A percentile compares a stretch with the other conserved stretches of the same genome.
phyloP scores from a whole-genome alignment of 2,888 invertebrate species.

The Hypsopygia costalis region DNA sequence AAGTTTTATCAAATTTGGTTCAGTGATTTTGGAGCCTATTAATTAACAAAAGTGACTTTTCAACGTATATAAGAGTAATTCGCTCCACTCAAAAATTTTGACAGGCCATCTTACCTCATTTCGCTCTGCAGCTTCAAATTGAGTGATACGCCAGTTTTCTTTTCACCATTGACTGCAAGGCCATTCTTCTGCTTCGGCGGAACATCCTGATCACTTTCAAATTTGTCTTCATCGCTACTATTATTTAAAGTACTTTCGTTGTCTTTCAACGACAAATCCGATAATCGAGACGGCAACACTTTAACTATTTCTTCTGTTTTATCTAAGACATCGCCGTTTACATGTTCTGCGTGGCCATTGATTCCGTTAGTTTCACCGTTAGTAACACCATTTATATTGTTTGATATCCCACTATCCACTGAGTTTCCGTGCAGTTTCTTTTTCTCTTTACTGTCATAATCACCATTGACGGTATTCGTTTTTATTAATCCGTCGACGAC shows the following conservation, averaged over 20 bases:
- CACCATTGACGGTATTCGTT: slow-evolving; percentile 34
- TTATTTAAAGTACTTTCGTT: slow-evolving; percentile 43
- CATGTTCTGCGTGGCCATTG: slow-evolving; percentile 26
- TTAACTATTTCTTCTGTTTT: slow-evolving; percentile 39
- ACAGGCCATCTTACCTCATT: slow-evolving; percentile 72
- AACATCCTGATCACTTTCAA: slow-evolving; percentile 57
- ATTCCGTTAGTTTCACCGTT: slow-evolving; percentile 28
- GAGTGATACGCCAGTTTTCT: slow-evolving; percentile 61
- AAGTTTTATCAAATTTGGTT: no score
- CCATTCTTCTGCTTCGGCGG: slow-evolving; percentile 42
- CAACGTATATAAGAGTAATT: no score
- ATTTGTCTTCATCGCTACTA: slow-evolving; percentile 64
- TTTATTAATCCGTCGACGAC: slow-evolving; percentile 59
- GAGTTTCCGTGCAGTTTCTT: slow-evolving; percentile 65
- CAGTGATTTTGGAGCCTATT: no score
- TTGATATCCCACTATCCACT: slow-evolving; percentile 68
- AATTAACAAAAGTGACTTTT: no score
- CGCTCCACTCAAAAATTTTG: no score
- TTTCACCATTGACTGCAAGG: slow-evolving; percentile 47
- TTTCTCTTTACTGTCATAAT: slow-evolving; percentile 34
- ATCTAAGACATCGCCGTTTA: slow-evolving; percentile 30
- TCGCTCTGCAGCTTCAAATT: slow-evolving; percentile 69
- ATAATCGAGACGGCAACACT: slow-evolving; percentile 48
- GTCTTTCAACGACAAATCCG: slow-evolving; percentile 62
- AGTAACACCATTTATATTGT: slow-evolving; percentile 49